These are phyloP conservation scores for Hypsibius dujardini DNA, from an alignment of 1,140 invertebrate species.

Conservation along the genomic window DNA sequence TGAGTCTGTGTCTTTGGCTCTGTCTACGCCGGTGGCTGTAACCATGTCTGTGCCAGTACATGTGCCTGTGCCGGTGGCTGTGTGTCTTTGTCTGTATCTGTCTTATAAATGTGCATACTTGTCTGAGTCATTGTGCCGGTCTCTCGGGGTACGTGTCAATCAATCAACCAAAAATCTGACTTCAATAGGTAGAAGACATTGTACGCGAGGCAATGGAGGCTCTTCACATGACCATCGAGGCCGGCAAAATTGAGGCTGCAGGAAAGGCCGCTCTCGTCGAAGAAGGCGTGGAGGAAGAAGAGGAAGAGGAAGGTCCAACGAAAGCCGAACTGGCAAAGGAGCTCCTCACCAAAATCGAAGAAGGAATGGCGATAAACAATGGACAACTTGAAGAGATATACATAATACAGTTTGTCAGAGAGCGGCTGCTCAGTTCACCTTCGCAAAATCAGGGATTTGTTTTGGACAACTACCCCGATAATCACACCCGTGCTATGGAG, in stretches of 20 bases:
- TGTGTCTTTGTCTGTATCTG: not conserved
- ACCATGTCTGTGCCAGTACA: not conserved
- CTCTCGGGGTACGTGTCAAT: not conserved
- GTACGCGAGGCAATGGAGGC: not conserved
- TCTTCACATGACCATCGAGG: not conserved
- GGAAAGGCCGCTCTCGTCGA: constrained; percentile 29
- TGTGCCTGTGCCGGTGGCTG: not conserved
- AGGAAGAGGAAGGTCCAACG: constrained; percentile 25
- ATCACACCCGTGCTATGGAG: constrained; percentile 38
- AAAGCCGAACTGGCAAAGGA: not conserved
- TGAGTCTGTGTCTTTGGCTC: too few species aligned
- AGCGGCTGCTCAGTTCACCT: constrained; percentile 41
- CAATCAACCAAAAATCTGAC: too few species aligned
- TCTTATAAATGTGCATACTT: not conserved
- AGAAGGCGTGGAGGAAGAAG: constrained; percentile 31
- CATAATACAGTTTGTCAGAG: constrained; percentile 31
- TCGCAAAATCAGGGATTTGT: constrained; percentile 51
- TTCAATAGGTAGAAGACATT: not conserved
- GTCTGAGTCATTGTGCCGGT: not conserved
- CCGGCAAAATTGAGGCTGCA: constrained; percentile 25
- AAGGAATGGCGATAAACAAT: constrained; percentile 26
- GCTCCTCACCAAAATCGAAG: constrained; percentile 30
- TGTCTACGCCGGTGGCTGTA: not conserved
- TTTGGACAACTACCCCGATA: constrained; percentile 47
- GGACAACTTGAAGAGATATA: constrained; percentile 17